Percentiles rank a stretch among this genome's conserved stretches.
Evolutionary conservation across 2,113 vertebrate species (phyloP).

Genomic region (Electrona antarctica): DNA sequence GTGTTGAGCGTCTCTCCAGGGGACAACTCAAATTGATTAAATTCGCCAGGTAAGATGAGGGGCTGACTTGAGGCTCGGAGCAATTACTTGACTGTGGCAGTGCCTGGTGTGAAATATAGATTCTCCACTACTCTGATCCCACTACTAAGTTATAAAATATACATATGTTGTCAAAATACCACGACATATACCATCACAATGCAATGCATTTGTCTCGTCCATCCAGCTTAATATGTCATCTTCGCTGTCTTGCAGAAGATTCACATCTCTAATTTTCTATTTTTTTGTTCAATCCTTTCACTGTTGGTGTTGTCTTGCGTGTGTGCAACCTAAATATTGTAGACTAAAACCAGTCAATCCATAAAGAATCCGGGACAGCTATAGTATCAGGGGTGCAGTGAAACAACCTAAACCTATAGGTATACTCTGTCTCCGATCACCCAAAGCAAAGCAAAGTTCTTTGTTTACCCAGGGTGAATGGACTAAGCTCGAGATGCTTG

Average conservation of each 20-base stretch:
- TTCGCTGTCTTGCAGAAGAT: neutral
- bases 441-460: no score
- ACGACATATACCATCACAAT: neutral
- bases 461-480: no score
- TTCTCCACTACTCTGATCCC: conserved; percentile 40
- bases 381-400: no score
- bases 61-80: conserved; percentile 62
- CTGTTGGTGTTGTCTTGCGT: no score
- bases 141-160: conserved; percentile 29
- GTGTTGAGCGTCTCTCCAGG: conserved; percentile 61
- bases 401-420: no score
- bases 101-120: conserved; percentile 52
- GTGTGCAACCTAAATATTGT: no score
- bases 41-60: conserved; percentile 73
- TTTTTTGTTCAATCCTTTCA: no score
- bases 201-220: conserved; percentile 15
- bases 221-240: conserved; percentile 10
- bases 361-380: no score
- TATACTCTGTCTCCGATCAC: no score
- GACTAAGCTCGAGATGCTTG: no score
- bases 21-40: conserved; percentile 73
- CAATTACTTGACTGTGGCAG: conserved; percentile 73
- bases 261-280: no score
- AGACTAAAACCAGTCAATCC: no score
- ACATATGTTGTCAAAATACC: conserved; percentile 31